A percentile compares a stretch with the other conserved stretches of the same genome.
phyloP scores from a whole-genome alignment of 2,113 vertebrate species.

The Amphiprion percula region DNA sequence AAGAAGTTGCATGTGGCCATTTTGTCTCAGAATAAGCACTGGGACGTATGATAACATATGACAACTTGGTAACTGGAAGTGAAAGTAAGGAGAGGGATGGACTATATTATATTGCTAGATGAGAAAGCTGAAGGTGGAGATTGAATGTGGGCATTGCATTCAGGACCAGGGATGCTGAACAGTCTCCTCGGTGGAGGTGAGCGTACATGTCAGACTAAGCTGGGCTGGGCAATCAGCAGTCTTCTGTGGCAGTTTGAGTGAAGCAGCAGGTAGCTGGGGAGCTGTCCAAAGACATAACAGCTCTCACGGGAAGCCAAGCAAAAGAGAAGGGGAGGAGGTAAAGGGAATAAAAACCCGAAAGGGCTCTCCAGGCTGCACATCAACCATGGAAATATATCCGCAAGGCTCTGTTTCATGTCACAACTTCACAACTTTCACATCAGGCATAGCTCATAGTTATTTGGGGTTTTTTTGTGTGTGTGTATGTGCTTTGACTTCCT shows the following conservation, averaged over 20 bases:
- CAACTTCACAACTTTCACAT: conserved; percentile 38
- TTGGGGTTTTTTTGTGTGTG: background rate
- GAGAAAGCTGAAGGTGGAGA: background rate
- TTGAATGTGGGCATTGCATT: background rate
- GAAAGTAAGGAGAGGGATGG: background rate
- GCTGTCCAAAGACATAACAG: conserved; percentile 73
- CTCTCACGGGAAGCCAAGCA: conserved; percentile 77
- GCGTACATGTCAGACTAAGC: conserved; percentile 18
- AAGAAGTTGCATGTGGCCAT: background rate
- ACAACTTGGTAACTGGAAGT: background rate
- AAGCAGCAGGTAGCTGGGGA: conserved; percentile 80
- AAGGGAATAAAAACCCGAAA: conserved; percentile 29
- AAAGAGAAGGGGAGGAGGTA: conserved; percentile 57
- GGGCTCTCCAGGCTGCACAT: conserved; percentile 40
- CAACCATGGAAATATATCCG: conserved; percentile 52
- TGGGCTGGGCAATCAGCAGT: conserved; percentile 38
- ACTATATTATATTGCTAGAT: background rate
- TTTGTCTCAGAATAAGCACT: background rate
- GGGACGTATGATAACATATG: background rate
- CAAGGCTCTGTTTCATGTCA: conserved; percentile 43
- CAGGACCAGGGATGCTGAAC: conserved; percentile 28
- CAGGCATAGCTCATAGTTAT: background rate
- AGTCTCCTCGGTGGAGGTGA: conserved; percentile 23
- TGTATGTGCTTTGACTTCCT: conserved; percentile 27
- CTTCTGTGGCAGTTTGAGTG: conserved; percentile 56